Evolutionary conservation across 2,888 invertebrate species (phyloP).

Genomic region (Leucophenga montana): DNA sequence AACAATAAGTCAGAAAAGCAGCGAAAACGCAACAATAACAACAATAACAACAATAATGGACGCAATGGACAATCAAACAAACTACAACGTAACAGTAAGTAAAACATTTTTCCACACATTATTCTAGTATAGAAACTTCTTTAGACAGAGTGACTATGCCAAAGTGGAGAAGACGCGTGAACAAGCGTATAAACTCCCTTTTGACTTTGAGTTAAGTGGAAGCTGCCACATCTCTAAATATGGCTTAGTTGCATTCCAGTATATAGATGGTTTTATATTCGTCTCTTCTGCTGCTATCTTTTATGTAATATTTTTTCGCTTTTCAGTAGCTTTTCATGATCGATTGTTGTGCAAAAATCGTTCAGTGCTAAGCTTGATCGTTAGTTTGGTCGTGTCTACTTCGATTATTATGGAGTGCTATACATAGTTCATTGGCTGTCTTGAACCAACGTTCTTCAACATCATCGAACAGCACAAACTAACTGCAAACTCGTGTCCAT

Average conservation of each 20-base stretch:
- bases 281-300: neutral
- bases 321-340: conserved; percentile 42
- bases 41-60: conserved; percentile 49
- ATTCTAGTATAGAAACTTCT: no score
- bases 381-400: conserved; percentile 6
- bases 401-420: conserved; percentile 8
- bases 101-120: conserved; percentile 1
- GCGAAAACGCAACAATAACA: conserved; percentile 55
- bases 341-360: conserved; percentile 48
- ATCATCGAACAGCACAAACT: neutral
- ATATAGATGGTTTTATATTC: neutral
- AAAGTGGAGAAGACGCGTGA: neutral
- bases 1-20: conserved; percentile 38
- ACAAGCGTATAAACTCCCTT: neutral
- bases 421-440: conserved; percentile 12
- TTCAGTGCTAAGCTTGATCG: conserved; percentile 6
- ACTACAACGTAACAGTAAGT: conserved; percentile 61
- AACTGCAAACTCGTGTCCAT: conserved; percentile 49
- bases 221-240: conserved; percentile 50
- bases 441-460: neutral
- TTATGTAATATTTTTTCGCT: neutral
- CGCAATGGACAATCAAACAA: conserved; percentile 56
- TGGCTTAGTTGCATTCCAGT: conserved; percentile 43
- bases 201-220: neutral
- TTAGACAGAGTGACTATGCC: neutral